These are phyloP conservation scores for Sinocyclocheilus maitianheensis DNA, from an alignment of 2,113 vertebrate genomes.

Conservation along the genomic window DNA sequence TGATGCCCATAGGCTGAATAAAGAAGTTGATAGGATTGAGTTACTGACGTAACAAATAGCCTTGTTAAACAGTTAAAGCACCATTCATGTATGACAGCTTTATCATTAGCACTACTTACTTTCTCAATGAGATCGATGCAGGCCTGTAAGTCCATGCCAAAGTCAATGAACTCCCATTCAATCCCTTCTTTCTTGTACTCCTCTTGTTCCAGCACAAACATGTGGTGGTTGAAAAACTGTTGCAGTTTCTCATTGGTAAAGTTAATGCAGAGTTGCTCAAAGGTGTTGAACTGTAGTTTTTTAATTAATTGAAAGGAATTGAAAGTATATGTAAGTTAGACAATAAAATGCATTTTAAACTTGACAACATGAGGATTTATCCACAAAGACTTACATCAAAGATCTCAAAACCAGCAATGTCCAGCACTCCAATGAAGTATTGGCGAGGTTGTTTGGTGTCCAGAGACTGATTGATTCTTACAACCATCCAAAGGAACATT, in stretches of 20 bases:
- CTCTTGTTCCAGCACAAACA: slow-evolving; percentile 78
- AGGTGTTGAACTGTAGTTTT: slow-evolving; percentile 63
- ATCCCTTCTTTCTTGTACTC: slow-evolving; percentile 77
- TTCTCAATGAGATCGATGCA: slow-evolving; percentile 86
- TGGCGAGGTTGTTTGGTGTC: slow-evolving; percentile 76
- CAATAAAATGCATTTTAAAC: neutral
- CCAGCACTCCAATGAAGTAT: slow-evolving; percentile 78
- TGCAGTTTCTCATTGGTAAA: slow-evolving; percentile 77
- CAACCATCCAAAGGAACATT: slow-evolving; percentile 81
- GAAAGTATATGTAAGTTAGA: neutral
- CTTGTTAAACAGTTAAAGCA: no score
- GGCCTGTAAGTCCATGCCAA: slow-evolving; percentile 83
- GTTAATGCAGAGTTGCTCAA: slow-evolving; percentile 69
- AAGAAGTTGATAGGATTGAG: no score
- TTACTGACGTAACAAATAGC: no score
- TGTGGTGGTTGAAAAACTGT: slow-evolving; percentile 79
- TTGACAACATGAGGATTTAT: neutral
- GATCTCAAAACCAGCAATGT: slow-evolving; percentile 79
- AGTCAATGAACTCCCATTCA: slow-evolving; percentile 79
- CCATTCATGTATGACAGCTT: neutral
- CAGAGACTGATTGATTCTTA: slow-evolving; percentile 77
- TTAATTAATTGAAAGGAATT: neutral
- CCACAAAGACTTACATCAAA: slow-evolving; percentile 68
- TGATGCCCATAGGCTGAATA: no score
- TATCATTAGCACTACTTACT: slow-evolving; percentile 59